phyloP scores from a whole-genome alignment of 2,888 invertebrate species.

The Romanomermis culicivorax region DNA sequence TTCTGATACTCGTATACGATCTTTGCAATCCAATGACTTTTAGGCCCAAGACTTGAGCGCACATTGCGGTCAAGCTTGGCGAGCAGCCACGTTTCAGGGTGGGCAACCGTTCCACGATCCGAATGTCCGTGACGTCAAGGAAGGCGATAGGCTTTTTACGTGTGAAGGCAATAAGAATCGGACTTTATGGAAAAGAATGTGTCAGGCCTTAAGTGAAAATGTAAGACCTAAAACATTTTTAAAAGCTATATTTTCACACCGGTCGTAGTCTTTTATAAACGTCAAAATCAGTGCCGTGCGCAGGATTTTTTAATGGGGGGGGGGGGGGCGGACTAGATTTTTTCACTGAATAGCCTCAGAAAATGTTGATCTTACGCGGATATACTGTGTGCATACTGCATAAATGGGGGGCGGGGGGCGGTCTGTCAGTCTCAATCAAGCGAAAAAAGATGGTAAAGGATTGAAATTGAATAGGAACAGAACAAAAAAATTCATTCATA shows the following conservation, averaged over 20 bases:
- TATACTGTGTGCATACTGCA: too few species aligned
- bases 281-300: too few species aligned
- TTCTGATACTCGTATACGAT: constrained; percentile 27
- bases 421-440: too few species aligned
- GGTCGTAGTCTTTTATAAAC: neutral
- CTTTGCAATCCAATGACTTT: constrained; percentile 1
- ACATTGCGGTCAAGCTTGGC: constrained; percentile 71
- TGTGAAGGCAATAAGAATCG: constrained; percentile 54
- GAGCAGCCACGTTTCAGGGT: constrained; percentile 68
- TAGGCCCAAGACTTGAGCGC: constrained; percentile 58
- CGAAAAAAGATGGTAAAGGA: too few species aligned
- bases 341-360: too few species aligned
- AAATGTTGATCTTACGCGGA: too few species aligned
- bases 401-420: too few species aligned
- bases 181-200: constrained; percentile 35
- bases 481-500: too few species aligned
- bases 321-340: too few species aligned
- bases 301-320: too few species aligned
- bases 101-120: constrained; percentile 71
- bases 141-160: constrained; percentile 23
- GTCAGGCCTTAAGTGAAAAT: constrained; percentile 37
- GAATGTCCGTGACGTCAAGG: constrained; percentile 35
- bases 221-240: constrained; percentile 3
- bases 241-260: too few species aligned
- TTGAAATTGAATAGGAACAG: too few species aligned